These are phyloP conservation scores for Molanna angustata DNA, from an alignment of 2,888 invertebrate genomes.

Conservation along the genomic window DNA sequence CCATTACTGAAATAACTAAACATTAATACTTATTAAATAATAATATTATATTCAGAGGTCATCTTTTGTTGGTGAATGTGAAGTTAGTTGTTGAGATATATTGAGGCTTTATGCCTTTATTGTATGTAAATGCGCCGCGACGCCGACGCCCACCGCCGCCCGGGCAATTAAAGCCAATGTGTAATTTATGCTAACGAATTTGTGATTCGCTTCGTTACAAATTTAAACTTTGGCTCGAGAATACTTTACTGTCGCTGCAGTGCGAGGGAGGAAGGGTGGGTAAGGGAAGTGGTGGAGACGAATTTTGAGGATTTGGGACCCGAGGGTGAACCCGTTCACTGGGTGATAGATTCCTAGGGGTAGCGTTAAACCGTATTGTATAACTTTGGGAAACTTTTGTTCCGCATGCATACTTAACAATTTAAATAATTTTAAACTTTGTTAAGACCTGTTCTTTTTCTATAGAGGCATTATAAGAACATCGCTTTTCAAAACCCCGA, in stretches of 20 bases:
- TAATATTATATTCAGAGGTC: neutral
- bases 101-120: slow-evolving; percentile 23
- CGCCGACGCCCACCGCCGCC: slow-evolving; percentile 14
- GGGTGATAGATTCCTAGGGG: too few relatives aligned
- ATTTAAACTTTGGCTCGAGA: slow-evolving; percentile 32
- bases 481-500: too few relatives aligned
- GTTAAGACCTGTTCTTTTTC: too few relatives aligned
- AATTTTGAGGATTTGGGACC: too few relatives aligned
- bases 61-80: neutral
- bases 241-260: slow-evolving; percentile 29
- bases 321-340: too few relatives aligned
- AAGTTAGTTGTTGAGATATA: slow-evolving; percentile 10
- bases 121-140: slow-evolving; percentile 28
- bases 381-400: neutral
- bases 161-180: slow-evolving; percentile 34
- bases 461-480: too few relatives aligned
- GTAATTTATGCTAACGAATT: slow-evolving; percentile 35
- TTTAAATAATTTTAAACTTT: neutral
- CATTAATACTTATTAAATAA: neutral
- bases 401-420: neutral
- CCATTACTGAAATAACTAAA: too few relatives aligned
- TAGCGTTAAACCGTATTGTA: neutral
- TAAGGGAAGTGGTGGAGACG: too few relatives aligned
- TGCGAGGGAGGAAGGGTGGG: too few relatives aligned
- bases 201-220: slow-evolving; percentile 34